Evolutionary conservation across 2,888 invertebrate species (phyloP).

Genomic region (Chydorus sphaericus): DNA sequence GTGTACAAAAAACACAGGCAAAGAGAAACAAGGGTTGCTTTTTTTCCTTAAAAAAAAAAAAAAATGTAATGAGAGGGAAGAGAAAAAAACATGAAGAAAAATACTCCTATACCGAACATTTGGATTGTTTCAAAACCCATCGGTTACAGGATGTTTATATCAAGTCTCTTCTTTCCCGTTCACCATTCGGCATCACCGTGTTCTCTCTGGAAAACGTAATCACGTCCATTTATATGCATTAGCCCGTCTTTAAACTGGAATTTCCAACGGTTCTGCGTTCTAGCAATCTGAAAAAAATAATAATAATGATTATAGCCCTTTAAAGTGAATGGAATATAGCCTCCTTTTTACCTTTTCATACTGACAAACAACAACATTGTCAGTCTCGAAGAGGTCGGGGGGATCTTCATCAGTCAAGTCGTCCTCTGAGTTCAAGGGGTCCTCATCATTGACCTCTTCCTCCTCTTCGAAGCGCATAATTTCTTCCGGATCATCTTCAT

Average conservation of each 20-base stretch:
- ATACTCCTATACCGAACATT: too few relatives aligned
- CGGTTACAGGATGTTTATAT: neutral
- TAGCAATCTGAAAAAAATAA: constrained; percentile 57
- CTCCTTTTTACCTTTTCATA: constrained; percentile 93
- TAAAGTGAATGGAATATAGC: neutral
- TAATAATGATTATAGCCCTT: neutral
- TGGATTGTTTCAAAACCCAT: too few relatives aligned
- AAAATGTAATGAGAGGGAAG: too few relatives aligned
- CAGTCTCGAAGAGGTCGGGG: constrained; percentile 90
- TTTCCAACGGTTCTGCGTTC: constrained; percentile 98
- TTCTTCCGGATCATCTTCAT: constrained; percentile 57
- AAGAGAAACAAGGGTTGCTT: too few relatives aligned
- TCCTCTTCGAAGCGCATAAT: constrained; percentile 58
- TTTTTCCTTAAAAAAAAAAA: too few relatives aligned
- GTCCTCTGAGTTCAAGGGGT: constrained; percentile 90
- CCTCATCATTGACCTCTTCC: constrained; percentile 33
- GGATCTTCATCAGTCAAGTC: constrained; percentile 82
- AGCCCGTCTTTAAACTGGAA: constrained; percentile 98
- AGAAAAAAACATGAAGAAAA: too few relatives aligned
- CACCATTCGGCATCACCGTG: constrained; percentile 99
- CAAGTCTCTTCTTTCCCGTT: constrained; percentile 17
- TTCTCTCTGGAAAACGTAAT: constrained; percentile 97
- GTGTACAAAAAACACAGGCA: too few relatives aligned
- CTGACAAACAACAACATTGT: constrained; percentile 98
- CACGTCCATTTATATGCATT: constrained; percentile 95